Evolutionary conservation across 37 sponge, comb jelly and placozoan species (phyloP).

Genomic region (Spongia lamella): DNA sequence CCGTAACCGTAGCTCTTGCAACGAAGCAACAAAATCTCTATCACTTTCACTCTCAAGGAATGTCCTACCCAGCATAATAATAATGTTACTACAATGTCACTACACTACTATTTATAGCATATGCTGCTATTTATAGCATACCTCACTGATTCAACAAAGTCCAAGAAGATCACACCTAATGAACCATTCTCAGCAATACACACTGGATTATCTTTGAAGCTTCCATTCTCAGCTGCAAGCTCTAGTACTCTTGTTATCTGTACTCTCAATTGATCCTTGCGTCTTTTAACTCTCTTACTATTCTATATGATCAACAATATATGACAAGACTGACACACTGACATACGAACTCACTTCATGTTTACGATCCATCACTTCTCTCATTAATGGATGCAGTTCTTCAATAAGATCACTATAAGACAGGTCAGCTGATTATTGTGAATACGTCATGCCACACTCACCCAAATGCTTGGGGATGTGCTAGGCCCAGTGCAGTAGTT

Average conservation of each 20-base stretch:
- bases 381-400: slow-evolving; percentile 66
- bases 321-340: too few species aligned
- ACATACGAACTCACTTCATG: too few species aligned
- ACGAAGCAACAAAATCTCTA: background rate
- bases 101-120: slow-evolving; percentile 1
- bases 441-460: slow-evolving; percentile 11
- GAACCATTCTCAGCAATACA: slow-evolving; percentile 60
- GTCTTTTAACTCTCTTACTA: slow-evolving; percentile 25
- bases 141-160: slow-evolving; percentile 78
- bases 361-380: slow-evolving; percentile 71
- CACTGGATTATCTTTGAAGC: slow-evolving; percentile 63
- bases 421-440: background rate
- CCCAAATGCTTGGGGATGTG: slow-evolving; percentile 79
- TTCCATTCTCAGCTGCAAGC: slow-evolving; percentile 77
- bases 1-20: slow-evolving; percentile 55
- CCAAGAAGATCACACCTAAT: slow-evolving; percentile 51
- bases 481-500: slow-evolving; percentile 78
- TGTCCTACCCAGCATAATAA: slow-evolving; percentile 29
- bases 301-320: slow-evolving; percentile 1
- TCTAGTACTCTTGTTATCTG: slow-evolving; percentile 76
- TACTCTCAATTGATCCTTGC: slow-evolving; percentile 62
- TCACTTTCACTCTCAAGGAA: slow-evolving; percentile 71
- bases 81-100: background rate
- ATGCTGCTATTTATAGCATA: slow-evolving; percentile 2
- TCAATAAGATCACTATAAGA: slow-evolving; percentile 70